Evolutionary conservation across 2,797 vertebrate genomes (phyloP).

Genomic region (Xerus rutilus): DNA sequence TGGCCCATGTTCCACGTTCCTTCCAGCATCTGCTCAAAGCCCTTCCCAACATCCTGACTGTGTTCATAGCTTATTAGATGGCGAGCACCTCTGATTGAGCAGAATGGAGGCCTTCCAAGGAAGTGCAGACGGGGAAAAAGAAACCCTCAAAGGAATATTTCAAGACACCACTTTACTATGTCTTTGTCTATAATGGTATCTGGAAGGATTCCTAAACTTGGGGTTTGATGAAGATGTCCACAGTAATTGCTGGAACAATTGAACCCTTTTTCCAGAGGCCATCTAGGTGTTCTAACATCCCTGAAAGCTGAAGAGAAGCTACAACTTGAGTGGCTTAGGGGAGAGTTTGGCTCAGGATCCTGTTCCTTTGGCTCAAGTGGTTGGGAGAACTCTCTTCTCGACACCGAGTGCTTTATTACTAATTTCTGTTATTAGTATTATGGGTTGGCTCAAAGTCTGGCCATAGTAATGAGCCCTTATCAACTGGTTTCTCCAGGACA

Average conservation of each 20-base stretch:
- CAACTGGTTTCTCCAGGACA: not conserved
- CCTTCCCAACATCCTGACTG: not conserved
- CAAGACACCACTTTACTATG: not conserved
- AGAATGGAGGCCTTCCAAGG: not conserved
- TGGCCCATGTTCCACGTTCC: not conserved
- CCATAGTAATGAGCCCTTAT: not conserved
- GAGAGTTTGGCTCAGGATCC: conserved; percentile 6
- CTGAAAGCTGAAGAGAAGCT: not conserved
- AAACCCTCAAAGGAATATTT: not conserved
- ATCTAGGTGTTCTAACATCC: not conserved
- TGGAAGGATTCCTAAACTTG: conserved; percentile 7
- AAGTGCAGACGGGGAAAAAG: not conserved
- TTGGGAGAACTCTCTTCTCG: not conserved
- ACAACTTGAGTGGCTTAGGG: not conserved
- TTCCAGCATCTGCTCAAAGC: not conserved
- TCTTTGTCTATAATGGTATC: not conserved
- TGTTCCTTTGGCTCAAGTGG: not conserved
- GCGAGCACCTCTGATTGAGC: not conserved
- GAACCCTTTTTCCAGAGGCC: not conserved
- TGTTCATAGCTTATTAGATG: not conserved
- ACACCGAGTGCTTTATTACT: not conserved
- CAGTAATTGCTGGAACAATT: not conserved
- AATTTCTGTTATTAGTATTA: not conserved
- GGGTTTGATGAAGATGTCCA: conserved; percentile 4
- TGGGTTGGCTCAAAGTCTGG: not conserved